phyloP scores from a whole-genome alignment of 2,797 vertebrate species.

The Danionella dracula region DNA sequence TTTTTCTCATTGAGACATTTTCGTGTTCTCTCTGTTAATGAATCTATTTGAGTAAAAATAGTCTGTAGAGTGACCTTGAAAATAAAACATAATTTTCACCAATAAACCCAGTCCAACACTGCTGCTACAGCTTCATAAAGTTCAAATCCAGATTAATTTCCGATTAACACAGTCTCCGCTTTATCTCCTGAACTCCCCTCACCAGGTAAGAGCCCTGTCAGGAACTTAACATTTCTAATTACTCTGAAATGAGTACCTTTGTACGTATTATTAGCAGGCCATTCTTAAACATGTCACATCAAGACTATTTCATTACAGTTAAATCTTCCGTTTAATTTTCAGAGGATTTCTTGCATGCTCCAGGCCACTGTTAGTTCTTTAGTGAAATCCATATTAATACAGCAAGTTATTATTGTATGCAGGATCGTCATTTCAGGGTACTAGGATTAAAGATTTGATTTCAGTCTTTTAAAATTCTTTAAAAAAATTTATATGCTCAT shows the following conservation, averaged over 20 bases:
- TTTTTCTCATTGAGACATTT: too few relatives aligned
- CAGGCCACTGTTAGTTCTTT: conserved; percentile 21
- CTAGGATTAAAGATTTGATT: too few relatives aligned
- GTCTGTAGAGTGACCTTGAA: too few relatives aligned
- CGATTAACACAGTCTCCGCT: conserved; percentile 54
- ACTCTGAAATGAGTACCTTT: conserved; percentile 56
- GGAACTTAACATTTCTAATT: conserved; percentile 65
- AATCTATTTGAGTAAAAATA: too few relatives aligned
- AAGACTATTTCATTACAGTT: conserved; percentile 36
- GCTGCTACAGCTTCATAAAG: conserved; percentile 40
- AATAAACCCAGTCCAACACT: conserved; percentile 38
- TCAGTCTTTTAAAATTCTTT: too few relatives aligned
- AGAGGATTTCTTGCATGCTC: conserved; percentile 34
- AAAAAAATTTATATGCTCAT: too few relatives aligned
- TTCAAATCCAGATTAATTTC: conserved; percentile 67
- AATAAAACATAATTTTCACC: too few relatives aligned
- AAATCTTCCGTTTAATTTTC: conserved; percentile 7
- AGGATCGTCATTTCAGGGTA: conserved; percentile 26
- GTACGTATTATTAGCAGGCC: conserved; percentile 55
- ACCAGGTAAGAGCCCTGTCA: conserved; percentile 48
- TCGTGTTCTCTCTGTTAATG: too few relatives aligned
- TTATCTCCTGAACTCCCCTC: conserved; percentile 53
- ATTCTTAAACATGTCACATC: conserved; percentile 50
- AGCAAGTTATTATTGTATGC: background rate
- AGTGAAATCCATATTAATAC: conserved; percentile 43